A percentile compares a stretch with the other conserved stretches of the same genome.
These are phyloP conservation scores for Sesamia nonagrioides DNA, from an alignment of 1,140 invertebrate species.

Conservation along the genomic window DNA sequence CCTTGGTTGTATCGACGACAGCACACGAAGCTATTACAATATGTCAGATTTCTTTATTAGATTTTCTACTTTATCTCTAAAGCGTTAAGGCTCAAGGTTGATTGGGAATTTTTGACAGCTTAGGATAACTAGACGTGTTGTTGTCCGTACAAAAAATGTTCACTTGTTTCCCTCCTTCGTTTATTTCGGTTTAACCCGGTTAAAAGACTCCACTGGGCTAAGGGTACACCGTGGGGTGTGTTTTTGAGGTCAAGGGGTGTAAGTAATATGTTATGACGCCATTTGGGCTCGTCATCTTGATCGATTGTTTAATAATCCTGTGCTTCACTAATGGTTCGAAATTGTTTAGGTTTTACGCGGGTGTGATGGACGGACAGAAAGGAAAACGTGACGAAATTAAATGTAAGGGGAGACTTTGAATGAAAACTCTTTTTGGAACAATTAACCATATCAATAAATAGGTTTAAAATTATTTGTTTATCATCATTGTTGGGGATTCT, in stretches of 20 bases:
- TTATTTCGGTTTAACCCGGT: slow-evolving; percentile 22
- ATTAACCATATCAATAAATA: too few relatives aligned
- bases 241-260: slow-evolving; percentile 32
- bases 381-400: background rate
- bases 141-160: slow-evolving; percentile 16
- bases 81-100: too few relatives aligned
- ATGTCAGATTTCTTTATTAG: too few relatives aligned
- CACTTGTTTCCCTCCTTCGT: background rate
- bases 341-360: background rate
- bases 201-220: background rate
- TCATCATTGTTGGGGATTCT: too few relatives aligned
- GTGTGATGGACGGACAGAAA: background rate
- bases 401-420: background rate
- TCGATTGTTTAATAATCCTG: slow-evolving; percentile 4
- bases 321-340: background rate
- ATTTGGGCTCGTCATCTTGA: slow-evolving; percentile 19
- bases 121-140: too few relatives aligned
- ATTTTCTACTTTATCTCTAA: too few relatives aligned
- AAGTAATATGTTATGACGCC: slow-evolving; percentile 10
- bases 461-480: too few relatives aligned
- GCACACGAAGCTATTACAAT: too few relatives aligned
- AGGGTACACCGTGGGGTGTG: slow-evolving; percentile 13
- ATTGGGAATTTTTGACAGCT: too few relatives aligned
- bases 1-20: background rate
- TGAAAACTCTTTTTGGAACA: too few relatives aligned